These are phyloP conservation scores for Agriopis leucophaearia DNA, from an alignment of 2,888 invertebrate genomes.

Conservation along the genomic window DNA sequence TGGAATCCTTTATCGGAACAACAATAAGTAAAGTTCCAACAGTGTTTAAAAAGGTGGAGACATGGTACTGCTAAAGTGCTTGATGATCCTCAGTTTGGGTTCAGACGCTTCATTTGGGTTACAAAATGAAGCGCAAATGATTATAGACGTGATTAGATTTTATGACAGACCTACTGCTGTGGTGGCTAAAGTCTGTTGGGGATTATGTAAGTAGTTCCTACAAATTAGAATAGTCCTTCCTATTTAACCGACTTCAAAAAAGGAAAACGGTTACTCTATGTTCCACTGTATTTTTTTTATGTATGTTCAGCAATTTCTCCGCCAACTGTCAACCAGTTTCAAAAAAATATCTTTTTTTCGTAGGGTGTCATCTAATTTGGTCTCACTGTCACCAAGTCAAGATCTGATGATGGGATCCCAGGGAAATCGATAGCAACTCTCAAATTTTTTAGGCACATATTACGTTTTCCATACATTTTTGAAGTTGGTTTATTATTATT, in stretches of 20 bases:
- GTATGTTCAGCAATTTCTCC: too few relatives aligned
- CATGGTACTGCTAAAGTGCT: not conserved
- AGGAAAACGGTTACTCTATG: not conserved
- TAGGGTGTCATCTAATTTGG: too few relatives aligned
- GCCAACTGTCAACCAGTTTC: too few relatives aligned
- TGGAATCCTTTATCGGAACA: not conserved
- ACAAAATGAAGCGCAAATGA: conserved; percentile 56
- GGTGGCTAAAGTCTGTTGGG: conserved; percentile 63
- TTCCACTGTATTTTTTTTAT: too few relatives aligned
- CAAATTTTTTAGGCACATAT: too few relatives aligned
- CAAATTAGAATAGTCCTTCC: too few relatives aligned
- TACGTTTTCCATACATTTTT: too few relatives aligned
- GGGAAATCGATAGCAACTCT: too few relatives aligned
- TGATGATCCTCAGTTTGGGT: conserved; percentile 10
- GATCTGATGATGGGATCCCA: too few relatives aligned
- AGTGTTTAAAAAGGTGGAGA: not conserved
- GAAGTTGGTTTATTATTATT: not conserved
- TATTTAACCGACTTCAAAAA: too few relatives aligned
- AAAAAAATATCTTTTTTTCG: too few relatives aligned
- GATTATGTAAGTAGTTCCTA: conserved; percentile 59
- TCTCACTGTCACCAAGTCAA: too few relatives aligned
- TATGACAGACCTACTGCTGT: conserved; percentile 62
- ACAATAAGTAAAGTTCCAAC: not conserved
- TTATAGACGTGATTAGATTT: conserved; percentile 60
- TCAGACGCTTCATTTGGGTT: conserved; percentile 6